Conservation (phyloP, 1,140 invertebrate genomes). For the Oncopeltus fasciatus region DNA sequence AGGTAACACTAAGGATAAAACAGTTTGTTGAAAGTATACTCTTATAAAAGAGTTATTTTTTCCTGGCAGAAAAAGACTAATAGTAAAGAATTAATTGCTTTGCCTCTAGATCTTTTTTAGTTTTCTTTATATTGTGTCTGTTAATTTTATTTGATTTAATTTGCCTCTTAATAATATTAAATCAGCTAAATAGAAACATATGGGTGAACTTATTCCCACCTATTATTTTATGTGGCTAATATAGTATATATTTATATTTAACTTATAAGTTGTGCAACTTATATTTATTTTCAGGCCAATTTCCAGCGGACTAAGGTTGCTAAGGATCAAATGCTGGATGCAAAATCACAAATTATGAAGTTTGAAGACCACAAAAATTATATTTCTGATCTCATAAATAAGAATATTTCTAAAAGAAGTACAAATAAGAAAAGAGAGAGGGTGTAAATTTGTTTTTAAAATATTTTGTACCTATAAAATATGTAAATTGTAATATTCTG, state of each 20-base stretch:
- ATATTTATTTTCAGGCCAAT: conserved; percentile 54
- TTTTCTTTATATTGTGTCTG: no score
- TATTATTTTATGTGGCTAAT: background rate
- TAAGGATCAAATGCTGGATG: conserved; percentile 78
- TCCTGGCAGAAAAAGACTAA: no score
- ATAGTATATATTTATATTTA: background rate
- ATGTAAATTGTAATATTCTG: no score
- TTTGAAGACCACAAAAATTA: conserved; percentile 82
- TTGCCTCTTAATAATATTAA: background rate
- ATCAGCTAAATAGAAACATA: background rate
- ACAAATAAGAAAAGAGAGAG: conserved; percentile 58
- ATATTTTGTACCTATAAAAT: no score
- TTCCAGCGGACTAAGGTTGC: conserved; percentile 87
- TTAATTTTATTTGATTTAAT: no score
- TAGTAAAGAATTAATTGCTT: no score
- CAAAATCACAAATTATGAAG: conserved; percentile 68
- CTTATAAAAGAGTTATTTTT: no score
- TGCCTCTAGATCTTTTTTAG: no score
- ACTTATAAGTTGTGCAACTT: conserved; percentile 9
- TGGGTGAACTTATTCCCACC: background rate
- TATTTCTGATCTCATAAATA: conserved; percentile 74
- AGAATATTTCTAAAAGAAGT: conserved; percentile 69
- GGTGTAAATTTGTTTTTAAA: no score
- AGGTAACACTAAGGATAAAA: no score
- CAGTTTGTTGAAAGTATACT: no score